Conservation (phyloP, 2,888 invertebrate genomes). For the Xestia sexstrigata region DNA sequence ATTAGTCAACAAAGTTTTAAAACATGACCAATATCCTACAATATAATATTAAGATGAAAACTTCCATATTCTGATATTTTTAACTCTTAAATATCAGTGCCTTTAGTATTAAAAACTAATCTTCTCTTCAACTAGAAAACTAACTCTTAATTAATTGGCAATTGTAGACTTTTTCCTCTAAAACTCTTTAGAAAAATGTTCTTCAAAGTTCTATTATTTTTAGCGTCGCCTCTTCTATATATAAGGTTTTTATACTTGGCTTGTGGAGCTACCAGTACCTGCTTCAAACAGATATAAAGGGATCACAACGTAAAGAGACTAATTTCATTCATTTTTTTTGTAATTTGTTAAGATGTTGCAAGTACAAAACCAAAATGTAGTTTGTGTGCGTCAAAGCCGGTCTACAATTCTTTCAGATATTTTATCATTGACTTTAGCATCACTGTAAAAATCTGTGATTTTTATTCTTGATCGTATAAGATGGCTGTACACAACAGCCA, state of each 20-base stretch:
- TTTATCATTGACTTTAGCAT: not conserved
- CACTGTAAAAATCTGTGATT: not conserved
- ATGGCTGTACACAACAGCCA: too few species aligned
- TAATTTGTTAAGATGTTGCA: conserved; percentile 22
- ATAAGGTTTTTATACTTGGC: conserved; percentile 28
- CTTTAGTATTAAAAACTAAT: conserved; percentile 32
- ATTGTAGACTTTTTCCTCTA: conserved; percentile 25
- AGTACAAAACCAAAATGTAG: conserved; percentile 31
- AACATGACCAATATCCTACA: conserved; percentile 48
- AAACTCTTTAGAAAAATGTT: conserved; percentile 27
- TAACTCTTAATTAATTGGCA: not conserved
- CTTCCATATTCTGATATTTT: conserved; percentile 38
- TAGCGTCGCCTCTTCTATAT: conserved; percentile 29
- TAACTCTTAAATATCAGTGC: conserved; percentile 38
- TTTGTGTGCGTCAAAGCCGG: conserved; percentile 15
- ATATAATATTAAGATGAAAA: conserved; percentile 34
- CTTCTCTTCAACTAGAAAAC: conserved; percentile 7
- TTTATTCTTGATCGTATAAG: not conserved
- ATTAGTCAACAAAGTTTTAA: conserved; percentile 38
- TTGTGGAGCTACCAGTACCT: conserved; percentile 57
- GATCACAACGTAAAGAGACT: conserved; percentile 42
- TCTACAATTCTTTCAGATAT: not conserved
- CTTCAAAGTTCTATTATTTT: conserved; percentile 27
- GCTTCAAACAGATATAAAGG: conserved; percentile 30
- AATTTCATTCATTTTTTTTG: conserved; percentile 27